Evolutionary conservation across 2,888 invertebrate genomes (phyloP), one percentile per base, ranked within the genome.

Genomic region (Cantharis nigra): DNA sequence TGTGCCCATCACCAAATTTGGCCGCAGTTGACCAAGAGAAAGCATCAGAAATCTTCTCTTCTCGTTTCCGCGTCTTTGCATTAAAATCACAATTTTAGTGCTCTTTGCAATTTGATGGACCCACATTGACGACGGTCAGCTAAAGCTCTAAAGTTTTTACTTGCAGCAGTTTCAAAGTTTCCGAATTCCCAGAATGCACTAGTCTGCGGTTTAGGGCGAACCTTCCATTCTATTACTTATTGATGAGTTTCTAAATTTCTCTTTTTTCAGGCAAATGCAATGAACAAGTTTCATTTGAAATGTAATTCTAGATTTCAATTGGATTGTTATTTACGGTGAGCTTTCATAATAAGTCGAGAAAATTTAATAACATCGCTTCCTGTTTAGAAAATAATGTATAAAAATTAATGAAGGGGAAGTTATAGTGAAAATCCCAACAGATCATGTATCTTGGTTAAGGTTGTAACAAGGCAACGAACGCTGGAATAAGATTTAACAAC

Each of bases 401-500:
- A 73, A 71, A 76, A 78, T 78, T 78, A 78, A 78, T 78, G 78
- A 73, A 69, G 65, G 20, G 63, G 28, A 71, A 49, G 64, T 70
- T 70, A 65, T n/a, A 63, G 16, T 69, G 28, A 28, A 20, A 30
- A 16, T 69, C 63, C 28, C 26, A 26, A 63, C 18, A 78, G 77
- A 76, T 80, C 80, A 80, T 80, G 80, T 81, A 78, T 82, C 82
- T 80, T 78, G 75, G 79, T 81, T 80, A 82, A 67, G 30, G 49
- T 75, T 70, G 71, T 78, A 80, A 80, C 71, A 78, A 78, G 76
- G 78, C 76, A 78, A 76, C 76, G 69, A 78, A 76, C 76, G 69
- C 73, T 72, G 77, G 71, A 78, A 72, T 75, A 79, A 78, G 79
- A 80, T 79, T 82, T 81, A 81, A 82, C 81, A 80, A 82, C 74